Evolutionary conservation across 2,888 invertebrate species (phyloP).

Genomic region (Nemotelus pantherinus): DNA sequence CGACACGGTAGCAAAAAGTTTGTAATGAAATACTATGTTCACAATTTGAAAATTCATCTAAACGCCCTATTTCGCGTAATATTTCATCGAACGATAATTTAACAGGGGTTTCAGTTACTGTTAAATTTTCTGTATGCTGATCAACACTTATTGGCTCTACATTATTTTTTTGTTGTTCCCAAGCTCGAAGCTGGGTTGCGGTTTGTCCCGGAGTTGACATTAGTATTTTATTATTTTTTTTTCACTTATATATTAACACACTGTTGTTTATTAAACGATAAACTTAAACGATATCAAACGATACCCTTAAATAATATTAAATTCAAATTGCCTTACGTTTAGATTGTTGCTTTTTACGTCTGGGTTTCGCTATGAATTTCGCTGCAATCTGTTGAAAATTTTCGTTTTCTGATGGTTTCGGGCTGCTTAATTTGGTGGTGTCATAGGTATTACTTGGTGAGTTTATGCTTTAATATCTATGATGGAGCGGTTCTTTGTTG

Average conservation of each 20-base stretch:
- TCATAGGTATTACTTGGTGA: neutral
- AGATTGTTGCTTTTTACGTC: no score
- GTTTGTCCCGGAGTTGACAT: neutral
- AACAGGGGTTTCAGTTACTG: neutral
- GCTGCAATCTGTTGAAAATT: no score
- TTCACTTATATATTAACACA: neutral
- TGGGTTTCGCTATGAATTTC: no score
- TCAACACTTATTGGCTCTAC: neutral
- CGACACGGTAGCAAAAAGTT: neutral
- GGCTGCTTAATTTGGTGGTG: no score
- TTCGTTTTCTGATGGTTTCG: no score
- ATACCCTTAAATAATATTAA: no score
- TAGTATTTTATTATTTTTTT: neutral
- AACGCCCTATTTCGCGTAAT: no score
- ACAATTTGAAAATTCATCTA: slow-evolving; percentile 22
- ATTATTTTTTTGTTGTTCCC: neutral
- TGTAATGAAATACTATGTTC: slow-evolving; percentile 8
- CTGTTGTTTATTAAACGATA: neutral
- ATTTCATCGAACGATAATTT: no score
- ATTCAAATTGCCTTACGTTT: no score
- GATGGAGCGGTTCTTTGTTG: neutral
- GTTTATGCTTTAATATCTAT: neutral
- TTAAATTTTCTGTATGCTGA: neutral
- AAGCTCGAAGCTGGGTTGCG: slow-evolving; percentile 1
- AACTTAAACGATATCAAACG: no score